These are phyloP conservation scores for Drosophila pruinosa DNA, from an alignment of 1,140 invertebrate species.

Conservation along the genomic window DNA sequence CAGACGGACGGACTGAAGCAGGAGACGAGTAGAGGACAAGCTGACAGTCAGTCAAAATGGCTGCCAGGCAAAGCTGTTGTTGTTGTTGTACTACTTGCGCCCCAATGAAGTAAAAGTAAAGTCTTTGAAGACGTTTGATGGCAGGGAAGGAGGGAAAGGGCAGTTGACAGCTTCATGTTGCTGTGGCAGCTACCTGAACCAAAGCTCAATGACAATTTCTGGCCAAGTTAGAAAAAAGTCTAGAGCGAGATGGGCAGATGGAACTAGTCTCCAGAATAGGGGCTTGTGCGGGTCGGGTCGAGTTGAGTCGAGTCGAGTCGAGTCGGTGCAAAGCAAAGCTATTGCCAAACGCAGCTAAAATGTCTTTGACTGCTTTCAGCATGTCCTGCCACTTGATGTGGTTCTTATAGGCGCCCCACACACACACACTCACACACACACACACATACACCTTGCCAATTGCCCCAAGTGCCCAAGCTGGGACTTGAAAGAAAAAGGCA, in stretches of 20 bases:
- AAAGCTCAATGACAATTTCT: slow-evolving; percentile 53
- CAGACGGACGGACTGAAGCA: slow-evolving; percentile 13
- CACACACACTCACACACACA: neutral
- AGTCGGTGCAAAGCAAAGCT: neutral
- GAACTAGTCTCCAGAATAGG: neutral
- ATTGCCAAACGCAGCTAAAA: slow-evolving; percentile 41
- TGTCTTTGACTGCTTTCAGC: slow-evolving; percentile 46
- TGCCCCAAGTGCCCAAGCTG: neutral
- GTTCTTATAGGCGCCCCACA: neutral
- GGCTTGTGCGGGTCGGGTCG: neutral
- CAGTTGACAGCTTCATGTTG: slow-evolving; percentile 2
- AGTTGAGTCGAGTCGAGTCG: neutral
- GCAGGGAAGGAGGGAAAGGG: neutral
- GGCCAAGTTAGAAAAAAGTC: slow-evolving; percentile 15
- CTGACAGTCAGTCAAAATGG: slow-evolving; percentile 69
- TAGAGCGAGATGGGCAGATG: neutral
- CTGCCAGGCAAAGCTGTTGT: slow-evolving; percentile 48
- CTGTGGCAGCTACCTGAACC: slow-evolving; percentile 45
- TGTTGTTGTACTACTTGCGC: slow-evolving; percentile 33
- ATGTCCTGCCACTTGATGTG: slow-evolving; percentile 35
- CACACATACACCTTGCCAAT: neutral
- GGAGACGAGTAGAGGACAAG: neutral
- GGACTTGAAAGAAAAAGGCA: slow-evolving; percentile 9
- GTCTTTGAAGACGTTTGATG: slow-evolving; percentile 53
- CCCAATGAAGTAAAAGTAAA: slow-evolving; percentile 68